A percentile compares a stretch with the other conserved stretches of the same genome.
Conservation (phyloP, 2,113 vertebrate species). For the Chaetops frenatus region DNA sequence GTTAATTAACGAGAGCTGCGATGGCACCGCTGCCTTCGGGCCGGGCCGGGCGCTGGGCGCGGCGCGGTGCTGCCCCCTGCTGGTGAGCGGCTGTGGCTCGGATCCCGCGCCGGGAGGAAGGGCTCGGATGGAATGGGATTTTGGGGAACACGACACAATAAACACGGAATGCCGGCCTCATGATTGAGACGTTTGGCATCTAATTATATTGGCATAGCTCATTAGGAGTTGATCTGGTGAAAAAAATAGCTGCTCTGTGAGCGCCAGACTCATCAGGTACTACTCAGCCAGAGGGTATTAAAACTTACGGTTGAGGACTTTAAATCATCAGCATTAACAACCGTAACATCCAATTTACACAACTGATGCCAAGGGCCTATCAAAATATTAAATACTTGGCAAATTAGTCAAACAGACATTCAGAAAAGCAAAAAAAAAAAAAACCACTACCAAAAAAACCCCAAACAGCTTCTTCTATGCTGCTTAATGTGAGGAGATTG, state of each 20-base stretch:
- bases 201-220: not conserved
- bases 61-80: not conserved
- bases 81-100: not conserved
- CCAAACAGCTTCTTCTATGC: not conserved
- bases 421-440: not conserved
- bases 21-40: rapidly evolving
- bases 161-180: rapidly evolving
- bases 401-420: not conserved
- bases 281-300: not conserved
- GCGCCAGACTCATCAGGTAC: not conserved
- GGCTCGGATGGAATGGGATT: rapidly evolving
- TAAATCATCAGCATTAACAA: not conserved
- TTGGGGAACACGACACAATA: rapidly evolving
- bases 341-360: not conserved
- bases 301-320: not conserved
- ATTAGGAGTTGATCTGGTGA: not conserved
- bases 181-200: not conserved
- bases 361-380: not conserved
- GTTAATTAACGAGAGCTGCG: rapidly evolving
- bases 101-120: rapidly evolving
- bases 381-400: not conserved
- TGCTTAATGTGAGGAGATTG: not conserved
- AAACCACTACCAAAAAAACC: not conserved
- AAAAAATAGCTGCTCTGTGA: not conserved
- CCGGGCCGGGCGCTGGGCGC: not conserved